Conservation (phyloP, 1,140 invertebrate genomes). For the Solenopsis fugax region DNA sequence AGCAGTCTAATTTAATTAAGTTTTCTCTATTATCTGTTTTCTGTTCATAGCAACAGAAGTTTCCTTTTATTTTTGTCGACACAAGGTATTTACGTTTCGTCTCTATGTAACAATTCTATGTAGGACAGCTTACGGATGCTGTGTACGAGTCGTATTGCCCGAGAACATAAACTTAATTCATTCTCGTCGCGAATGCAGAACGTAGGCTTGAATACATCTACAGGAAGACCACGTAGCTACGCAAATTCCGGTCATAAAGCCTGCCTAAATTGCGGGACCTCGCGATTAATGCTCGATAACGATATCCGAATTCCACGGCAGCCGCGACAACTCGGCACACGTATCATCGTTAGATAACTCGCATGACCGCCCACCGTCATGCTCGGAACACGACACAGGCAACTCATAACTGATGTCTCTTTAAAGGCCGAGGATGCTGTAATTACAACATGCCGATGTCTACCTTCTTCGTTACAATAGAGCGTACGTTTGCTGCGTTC, state of each 20-base stretch:
- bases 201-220: slow-evolving; percentile 12
- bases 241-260: slow-evolving; percentile 48
- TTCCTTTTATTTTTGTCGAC: background rate
- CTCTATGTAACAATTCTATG: background rate
- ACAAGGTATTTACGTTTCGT: background rate
- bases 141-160: background rate
- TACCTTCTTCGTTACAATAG: background rate
- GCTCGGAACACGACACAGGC: background rate
- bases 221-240: slow-evolving; percentile 40
- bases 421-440: slow-evolving; percentile 34
- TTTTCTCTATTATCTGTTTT: background rate
- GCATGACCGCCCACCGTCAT: slow-evolving; percentile 25
- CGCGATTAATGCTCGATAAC: slow-evolving; percentile 59
- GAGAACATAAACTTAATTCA: slow-evolving; percentile 26
- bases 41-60: no score
- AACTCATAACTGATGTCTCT: slow-evolving; percentile 40
- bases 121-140: background rate
- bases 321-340: slow-evolving; percentile 32
- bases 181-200: background rate
- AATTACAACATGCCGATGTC: slow-evolving; percentile 37
- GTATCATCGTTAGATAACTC: slow-evolving; percentile 51
- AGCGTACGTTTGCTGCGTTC: background rate
- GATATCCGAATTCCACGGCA: slow-evolving; percentile 57
- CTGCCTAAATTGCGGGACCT: slow-evolving; percentile 34
- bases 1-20: background rate